These are phyloP conservation scores for Malurus alboscapulatus DNA, from an alignment of 2,113 vertebrate species.

Conservation along the genomic window DNA sequence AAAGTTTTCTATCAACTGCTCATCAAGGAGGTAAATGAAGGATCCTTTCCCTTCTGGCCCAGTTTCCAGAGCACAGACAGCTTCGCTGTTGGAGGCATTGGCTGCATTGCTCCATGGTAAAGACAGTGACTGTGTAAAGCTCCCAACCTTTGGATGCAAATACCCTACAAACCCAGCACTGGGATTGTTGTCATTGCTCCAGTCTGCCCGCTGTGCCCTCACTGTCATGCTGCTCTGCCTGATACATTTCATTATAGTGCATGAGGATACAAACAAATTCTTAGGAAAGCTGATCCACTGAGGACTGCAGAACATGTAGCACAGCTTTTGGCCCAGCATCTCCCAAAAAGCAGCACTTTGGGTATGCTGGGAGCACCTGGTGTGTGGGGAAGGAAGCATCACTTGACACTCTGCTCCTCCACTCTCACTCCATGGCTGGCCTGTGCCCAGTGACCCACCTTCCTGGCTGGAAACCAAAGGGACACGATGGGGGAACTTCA, in stretches of 20 bases:
- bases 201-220: not conserved
- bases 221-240: not conserved
- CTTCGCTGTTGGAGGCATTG: not conserved
- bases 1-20: not conserved
- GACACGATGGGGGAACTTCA: fast-evolving
- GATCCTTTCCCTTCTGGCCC: not conserved
- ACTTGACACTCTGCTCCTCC: not conserved
- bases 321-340: not conserved
- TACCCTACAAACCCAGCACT: not conserved
- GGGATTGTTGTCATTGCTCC: not conserved
- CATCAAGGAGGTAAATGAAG: not conserved
- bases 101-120: not conserved
- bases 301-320: not conserved
- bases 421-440: not conserved
- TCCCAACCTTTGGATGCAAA: not conserved
- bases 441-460: not conserved
- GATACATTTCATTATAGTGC: not conserved
- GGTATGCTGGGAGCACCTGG: fast-evolving
- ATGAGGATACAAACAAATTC: not conserved
- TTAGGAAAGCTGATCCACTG: not conserved
- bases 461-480: not conserved
- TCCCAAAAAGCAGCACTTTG: not conserved
- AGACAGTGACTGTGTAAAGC: not conserved
- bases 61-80: not conserved
- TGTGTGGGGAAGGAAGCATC: not conserved